phyloP scores from a whole-genome alignment of 2,888 invertebrate species.

The Troides oblongomaculatus region DNA sequence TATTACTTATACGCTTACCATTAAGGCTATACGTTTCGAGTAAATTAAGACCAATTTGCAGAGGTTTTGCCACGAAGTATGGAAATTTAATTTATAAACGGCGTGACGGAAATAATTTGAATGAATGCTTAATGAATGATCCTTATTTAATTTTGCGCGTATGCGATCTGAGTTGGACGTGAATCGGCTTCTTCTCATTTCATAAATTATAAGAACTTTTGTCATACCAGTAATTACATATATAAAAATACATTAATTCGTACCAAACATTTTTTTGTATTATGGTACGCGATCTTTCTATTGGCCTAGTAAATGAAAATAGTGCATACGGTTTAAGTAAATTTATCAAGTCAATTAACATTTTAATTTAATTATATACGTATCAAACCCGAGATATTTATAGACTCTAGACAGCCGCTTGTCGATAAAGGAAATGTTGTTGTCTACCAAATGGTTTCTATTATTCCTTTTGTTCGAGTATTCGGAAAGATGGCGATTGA shows the following conservation, averaged over 20 bases:
- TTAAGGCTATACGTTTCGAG: slow-evolving; percentile 70
- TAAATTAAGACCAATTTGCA: slow-evolving; percentile 76
- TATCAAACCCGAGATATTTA: too few species aligned
- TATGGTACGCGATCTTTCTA: too few species aligned
- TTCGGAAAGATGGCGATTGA: too few species aligned
- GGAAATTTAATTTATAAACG: slow-evolving; percentile 69
- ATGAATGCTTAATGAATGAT: slow-evolving; percentile 63
- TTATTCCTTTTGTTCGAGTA: too few species aligned
- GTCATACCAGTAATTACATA: not conserved
- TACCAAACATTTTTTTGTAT: too few species aligned
- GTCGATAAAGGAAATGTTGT: too few species aligned
- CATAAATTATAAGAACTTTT: not conserved
- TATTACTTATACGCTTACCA: slow-evolving; percentile 72
- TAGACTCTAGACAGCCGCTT: too few species aligned
- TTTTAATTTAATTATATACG: too few species aligned
- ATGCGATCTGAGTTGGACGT: slow-evolving; percentile 30
- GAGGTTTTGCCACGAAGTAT: slow-evolving; percentile 68
- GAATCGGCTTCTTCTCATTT: not conserved
- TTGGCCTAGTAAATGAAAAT: too few species aligned
- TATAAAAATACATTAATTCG: not conserved
- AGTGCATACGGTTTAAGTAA: too few species aligned
- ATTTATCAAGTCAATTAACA: too few species aligned
- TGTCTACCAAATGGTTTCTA: too few species aligned
- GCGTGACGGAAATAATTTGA: slow-evolving; percentile 66
- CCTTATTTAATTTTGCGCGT: slow-evolving; percentile 57